Evolutionary conservation across 1,140 invertebrate species (phyloP).

Genomic region (Heliconius congener): DNA sequence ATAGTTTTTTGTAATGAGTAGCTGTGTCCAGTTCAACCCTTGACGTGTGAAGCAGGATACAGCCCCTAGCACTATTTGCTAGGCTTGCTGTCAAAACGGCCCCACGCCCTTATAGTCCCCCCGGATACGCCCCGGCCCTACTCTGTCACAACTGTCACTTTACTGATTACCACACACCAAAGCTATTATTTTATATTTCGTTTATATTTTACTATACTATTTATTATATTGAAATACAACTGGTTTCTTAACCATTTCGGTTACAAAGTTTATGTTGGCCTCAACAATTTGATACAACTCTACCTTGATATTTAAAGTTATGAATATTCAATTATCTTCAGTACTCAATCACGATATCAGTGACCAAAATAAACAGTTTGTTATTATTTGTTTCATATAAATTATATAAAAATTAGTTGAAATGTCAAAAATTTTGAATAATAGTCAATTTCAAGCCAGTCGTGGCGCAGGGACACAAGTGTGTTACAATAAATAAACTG

Average conservation of each 20-base stretch:
- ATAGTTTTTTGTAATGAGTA: not conserved
- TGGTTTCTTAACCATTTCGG: not conserved
- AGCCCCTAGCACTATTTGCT: slow-evolving; percentile 33
- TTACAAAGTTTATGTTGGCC: slow-evolving; percentile 4
- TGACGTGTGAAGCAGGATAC: slow-evolving; percentile 38
- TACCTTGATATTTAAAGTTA: not conserved
- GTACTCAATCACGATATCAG: not conserved
- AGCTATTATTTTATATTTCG: not conserved
- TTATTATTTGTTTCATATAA: not conserved
- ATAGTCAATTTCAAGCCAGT: too few relatives aligned
- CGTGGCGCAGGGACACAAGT: too few relatives aligned
- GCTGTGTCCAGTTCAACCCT: not conserved
- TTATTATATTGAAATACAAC: not conserved
- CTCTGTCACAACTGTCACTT: slow-evolving; percentile 55
- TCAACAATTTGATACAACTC: not conserved
- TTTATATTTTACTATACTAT: not conserved
- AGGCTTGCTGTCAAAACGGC: slow-evolving; percentile 43
- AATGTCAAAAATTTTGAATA: too few relatives aligned
- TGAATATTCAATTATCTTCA: slow-evolving; percentile 9
- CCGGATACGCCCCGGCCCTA: slow-evolving; percentile 45
- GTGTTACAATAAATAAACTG: too few relatives aligned
- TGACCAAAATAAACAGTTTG: not conserved
- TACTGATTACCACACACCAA: slow-evolving; percentile 2
- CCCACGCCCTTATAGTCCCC: slow-evolving; percentile 50
- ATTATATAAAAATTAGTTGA: too few relatives aligned